Conservation (phyloP, 30 jellyfish, hydroid and myxozoan genomes). For the Hydra vulgaris region DNA sequence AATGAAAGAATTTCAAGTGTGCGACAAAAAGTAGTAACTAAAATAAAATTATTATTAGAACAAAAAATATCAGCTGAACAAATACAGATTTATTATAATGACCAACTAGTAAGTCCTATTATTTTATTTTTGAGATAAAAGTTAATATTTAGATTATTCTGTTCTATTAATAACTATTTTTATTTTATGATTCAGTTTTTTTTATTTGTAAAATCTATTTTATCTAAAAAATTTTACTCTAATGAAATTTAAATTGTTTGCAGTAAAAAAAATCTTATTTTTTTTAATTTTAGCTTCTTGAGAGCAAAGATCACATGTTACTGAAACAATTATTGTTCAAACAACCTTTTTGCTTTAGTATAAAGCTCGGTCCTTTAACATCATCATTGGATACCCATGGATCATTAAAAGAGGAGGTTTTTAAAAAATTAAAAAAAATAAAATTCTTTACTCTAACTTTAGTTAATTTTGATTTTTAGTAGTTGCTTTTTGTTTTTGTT, state of each 20-base stretch:
- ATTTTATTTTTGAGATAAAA: too few species aligned
- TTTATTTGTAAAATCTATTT: neutral
- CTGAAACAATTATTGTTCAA: neutral
- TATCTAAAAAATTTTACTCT: neutral
- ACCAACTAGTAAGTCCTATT: conserved; percentile 59
- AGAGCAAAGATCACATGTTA: neutral
- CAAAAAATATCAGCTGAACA: neutral
- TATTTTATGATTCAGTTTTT: too few species aligned
- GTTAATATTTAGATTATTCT: too few species aligned
- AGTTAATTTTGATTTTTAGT: too few species aligned
- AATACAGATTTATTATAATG: conserved; percentile 28
- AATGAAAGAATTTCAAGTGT: conserved; percentile 42
- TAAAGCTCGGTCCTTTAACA: neutral
- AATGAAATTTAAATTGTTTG: too few species aligned
- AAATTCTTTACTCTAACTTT: too few species aligned
- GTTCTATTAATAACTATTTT: too few species aligned
- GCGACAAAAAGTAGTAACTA: conserved; percentile 52
- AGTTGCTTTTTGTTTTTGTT: too few species aligned
- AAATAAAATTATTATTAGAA: conserved; percentile 36
- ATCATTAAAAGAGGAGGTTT: neutral
- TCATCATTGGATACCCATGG: neutral
- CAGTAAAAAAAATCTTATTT: too few species aligned
- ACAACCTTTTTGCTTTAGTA: neutral
- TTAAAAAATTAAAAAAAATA: too few species aligned
- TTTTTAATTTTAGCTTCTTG: neutral